Base-by-base conservation (phyloP, 2,113 vertebrate species). In the Helogale parvula region DNA sequence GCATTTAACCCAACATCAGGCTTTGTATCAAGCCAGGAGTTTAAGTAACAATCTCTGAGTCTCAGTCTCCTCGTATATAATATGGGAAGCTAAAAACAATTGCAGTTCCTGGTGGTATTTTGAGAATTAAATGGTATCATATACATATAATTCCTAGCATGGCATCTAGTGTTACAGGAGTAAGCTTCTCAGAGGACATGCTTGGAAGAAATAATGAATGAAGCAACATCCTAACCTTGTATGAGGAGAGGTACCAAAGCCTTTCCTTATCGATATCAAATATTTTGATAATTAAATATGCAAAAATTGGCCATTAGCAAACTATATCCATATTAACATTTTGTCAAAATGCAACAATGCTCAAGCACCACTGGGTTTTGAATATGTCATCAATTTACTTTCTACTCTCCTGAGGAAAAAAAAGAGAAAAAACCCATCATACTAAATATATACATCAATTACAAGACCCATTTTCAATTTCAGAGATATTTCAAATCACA, bases 381-480 rank as follows among this genome's bases (percentile, higher is more conserved):
- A 92, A 84, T 41, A 82, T 90, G 57, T 76, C 80, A 95, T 88
- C 89, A 97, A 83, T 94, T 95, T 92, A 50, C 77, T 35, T 94
- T 77, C 81, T 88, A 72, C 19, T 93, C 35, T 86, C 45, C 71
- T 35, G 65, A 35, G 7, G 50, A 12, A 21, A 47, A 60, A 25
- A 54, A 41, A 69, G 89, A 86, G n/a, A 83, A 95, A 82, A 95
- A 74, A 41, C 41, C 27, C n/a, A 77, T 84, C 80, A 76, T 7
- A 77, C 54, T 97, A 95, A 98, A 93, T 84, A 76, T 81, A 89
- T 25, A 76, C n/a, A 85, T 86, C 85, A 96, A 92, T 92, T 94
- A 92, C 83, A 94, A 90, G 54, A 69, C 50, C 93, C 2, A 2
- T 54, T 96, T 95, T 93, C 90, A 96, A 81, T 95, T 95, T 96